A percentile compares a stretch with the other conserved stretches of the same genome.
phyloP scores from a whole-genome alignment of 2,888 invertebrate species.

The Tiliacea citrago region DNA sequence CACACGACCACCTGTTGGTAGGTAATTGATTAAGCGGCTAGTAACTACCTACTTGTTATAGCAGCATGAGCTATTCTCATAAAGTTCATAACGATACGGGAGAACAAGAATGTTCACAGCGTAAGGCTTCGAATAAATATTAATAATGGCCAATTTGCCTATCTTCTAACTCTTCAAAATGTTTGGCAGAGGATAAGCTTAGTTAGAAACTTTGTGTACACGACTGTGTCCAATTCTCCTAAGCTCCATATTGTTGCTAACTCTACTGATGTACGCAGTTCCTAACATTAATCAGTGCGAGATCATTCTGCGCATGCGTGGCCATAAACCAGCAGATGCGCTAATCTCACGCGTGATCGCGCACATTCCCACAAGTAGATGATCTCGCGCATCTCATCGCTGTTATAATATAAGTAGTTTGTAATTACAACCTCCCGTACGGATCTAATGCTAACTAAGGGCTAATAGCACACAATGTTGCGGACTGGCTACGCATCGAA shows the following conservation, averaged over 20 bases:
- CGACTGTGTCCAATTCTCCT: too few relatives aligned
- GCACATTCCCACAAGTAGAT: conserved; percentile 44
- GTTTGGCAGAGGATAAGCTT: neutral
- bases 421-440: conserved; percentile 14
- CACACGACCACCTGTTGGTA: neutral
- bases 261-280: neutral
- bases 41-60: neutral
- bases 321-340: conserved; percentile 25
- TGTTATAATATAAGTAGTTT: conserved; percentile 26
- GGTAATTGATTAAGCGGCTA: neutral
- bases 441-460: neutral
- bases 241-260: too few relatives aligned
- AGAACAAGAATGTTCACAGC: neutral
- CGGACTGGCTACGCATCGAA: neutral
- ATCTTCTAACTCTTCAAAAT: neutral
- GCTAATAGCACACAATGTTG: neutral
- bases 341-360: conserved; percentile 54
- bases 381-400: conserved; percentile 27
- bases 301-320: conserved; percentile 26
- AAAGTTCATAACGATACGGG: neutral
- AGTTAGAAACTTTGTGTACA: neutral
- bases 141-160: neutral
- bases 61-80: too few relatives aligned
- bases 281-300: conserved; percentile 36
- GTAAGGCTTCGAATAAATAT: neutral